These are phyloP conservation scores for Vidua chalybeata DNA, from an alignment of 2,113 vertebrate genomes.

Conservation along the genomic window DNA sequence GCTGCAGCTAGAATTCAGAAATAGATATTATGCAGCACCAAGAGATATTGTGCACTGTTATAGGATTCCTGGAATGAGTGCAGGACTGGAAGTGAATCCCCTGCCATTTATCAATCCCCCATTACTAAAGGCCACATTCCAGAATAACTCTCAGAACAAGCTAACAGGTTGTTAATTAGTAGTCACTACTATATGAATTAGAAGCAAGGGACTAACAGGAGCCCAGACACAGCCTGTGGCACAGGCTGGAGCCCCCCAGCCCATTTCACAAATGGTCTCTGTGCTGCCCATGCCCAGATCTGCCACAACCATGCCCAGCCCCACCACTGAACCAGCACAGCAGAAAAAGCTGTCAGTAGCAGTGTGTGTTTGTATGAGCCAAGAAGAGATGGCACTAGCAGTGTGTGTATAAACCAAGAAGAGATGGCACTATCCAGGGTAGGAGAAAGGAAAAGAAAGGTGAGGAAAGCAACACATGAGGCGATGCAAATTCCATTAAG, in stretches of 20 bases:
- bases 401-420: neutral
- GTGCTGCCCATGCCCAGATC: neutral
- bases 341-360: neutral
- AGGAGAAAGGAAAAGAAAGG: neutral
- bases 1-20: conserved; percentile 27
- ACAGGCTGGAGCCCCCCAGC: neutral
- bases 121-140: neutral
- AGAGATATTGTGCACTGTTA: neutral
- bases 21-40: neutral
- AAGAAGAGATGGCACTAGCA: neutral
- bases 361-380: neutral
- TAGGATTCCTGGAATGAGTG: neutral
- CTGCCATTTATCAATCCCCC: neutral
- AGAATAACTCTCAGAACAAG: neutral
- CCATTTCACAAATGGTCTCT: neutral
- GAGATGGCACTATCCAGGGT: neutral
- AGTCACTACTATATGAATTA: neutral
- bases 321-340: neutral
- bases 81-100: neutral
- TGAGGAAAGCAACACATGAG: neutral
- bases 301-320: neutral
- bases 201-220: neutral
- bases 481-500: neutral
- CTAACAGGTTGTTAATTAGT: neutral
- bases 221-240: neutral